Evolutionary conservation across 1,140 invertebrate genomes (phyloP), one percentile per base, ranked within the genome.

Genomic region (Bombus balteatus): DNA sequence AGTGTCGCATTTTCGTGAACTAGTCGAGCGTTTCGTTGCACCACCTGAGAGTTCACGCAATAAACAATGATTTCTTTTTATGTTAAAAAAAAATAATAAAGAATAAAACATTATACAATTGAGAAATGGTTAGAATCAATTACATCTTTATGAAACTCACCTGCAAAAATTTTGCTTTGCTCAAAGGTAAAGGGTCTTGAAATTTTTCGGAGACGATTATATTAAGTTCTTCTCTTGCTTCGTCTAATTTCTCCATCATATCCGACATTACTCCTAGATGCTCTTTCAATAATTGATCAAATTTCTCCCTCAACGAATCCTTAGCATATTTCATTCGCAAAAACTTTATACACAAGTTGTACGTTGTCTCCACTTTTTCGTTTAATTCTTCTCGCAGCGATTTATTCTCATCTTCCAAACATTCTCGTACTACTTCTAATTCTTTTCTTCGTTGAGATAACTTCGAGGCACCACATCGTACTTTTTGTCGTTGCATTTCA

Each of bases 231-330:
- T 91, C 91, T 53, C 92, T 83, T 15, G 90, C 92, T 39, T 93
- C 92, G n/a, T 93, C 92, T 5, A 93, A 66, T 78, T 92, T 93
- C 34, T 92, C 91, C 92, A 93, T 93, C 92, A 91, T 93, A 53
- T 93, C 92, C 0, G 91, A 80, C 87, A 93, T 92, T 32, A 92
- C 90, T 76, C 91, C 81, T 13, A 92, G 73, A 82, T 93, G 92
- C 72, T 93, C 91, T 3, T 86, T 85, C 37, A 87, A 66, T 37
- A 93, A 66, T 28, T 89, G 88, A 76, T 92, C 90, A 13, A 92
- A 81, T 78, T 92, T 93, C 15, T 88, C 57, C 57, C 87, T 88
- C 47, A 92, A 62, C 18, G 75, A 75, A 47, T 93, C 92, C 28
- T 90, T 91, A 0, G 88, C 76, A n/a, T 92, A 86, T 72, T 93